Evolutionary conservation across 2,888 invertebrate genomes (phyloP), one percentile per base, ranked within the genome.

Genomic region (Mamestra brassicae): DNA sequence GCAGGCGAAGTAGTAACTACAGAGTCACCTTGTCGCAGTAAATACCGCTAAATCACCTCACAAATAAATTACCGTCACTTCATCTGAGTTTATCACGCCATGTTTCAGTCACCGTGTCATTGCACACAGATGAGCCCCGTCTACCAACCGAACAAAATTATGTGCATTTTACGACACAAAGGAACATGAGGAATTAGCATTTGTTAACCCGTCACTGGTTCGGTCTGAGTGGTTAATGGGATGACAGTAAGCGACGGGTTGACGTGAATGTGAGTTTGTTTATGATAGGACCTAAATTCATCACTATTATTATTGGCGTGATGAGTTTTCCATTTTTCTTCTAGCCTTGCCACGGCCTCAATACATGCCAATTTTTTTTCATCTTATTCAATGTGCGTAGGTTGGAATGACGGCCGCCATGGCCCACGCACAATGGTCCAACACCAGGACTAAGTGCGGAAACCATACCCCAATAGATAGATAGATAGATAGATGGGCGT

Each of bases 171-270:
- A 62, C 47, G 42, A 62, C 66, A n/a, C 36, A 62, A 57, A 26
- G 47, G 55, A 71, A 71, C 71, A 45, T 64, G 67, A 67, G 60
- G 63, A 71, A 69, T 72, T 70, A 55, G 42, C 78, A 66, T 76
- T 55, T 55, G 71, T 57, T 34, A 67, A 67, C 66, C 61, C 26
- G 54, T 63, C 62, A 52, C 58, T 34, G 26, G 10, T 26, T 1
- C 7, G 5, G n/a, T 52, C 11, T 8, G 47, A n/a, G 10, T 52
- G 60, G 36, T 47, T 64, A 26, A 68, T 57, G 17, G 47, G 55
- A 61, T 26, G 62, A 58, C 63, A 55, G 26, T 4, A 13, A 4
- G n/a, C 0, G 2, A 36, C 4, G 47, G 42, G 36, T 66, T 65
- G 45, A 66, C 17, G 45, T 65, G 3, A 66, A 66, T 50, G 55